A percentile compares a stretch with the other conserved stretches of the same genome.
Evolutionary conservation across 2,797 vertebrate genomes (phyloP).

Genomic region (Manis javanica): DNA sequence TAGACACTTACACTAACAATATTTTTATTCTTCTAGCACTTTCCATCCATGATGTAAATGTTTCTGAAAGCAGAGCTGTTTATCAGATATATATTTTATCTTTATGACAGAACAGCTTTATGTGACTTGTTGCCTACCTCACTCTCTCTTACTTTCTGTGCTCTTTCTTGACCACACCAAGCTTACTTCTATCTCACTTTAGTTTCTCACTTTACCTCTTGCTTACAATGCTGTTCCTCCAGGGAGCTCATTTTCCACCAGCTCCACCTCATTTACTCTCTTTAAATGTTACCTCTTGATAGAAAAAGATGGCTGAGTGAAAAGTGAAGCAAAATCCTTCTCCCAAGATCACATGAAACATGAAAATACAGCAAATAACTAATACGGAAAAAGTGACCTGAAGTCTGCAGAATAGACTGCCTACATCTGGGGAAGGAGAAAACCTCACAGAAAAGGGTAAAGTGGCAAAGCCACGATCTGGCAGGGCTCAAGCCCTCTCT

Average conservation of each 20-base stretch:
- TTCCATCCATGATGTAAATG: background rate
- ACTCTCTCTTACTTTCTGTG: background rate
- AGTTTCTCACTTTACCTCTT: background rate
- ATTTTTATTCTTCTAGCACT: background rate
- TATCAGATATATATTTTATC: background rate
- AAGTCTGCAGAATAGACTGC: no score
- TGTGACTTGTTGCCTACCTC: background rate
- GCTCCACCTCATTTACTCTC: background rate
- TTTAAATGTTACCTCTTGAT: background rate
- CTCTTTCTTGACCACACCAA: background rate
- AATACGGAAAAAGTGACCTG: no score
- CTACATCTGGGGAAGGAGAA: no score
- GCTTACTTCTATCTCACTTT: background rate
- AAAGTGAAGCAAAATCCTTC: no score
- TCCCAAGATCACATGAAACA: no score
- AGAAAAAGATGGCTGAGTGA: no score
- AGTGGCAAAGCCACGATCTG: no score
- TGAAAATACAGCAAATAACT: no score
- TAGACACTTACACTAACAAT: background rate
- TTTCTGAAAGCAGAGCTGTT: constrained; percentile 3
- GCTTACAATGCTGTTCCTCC: background rate
- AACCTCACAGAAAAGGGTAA: no score
- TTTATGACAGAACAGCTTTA: background rate
- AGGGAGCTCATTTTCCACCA: background rate
- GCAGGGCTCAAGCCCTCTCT: no score